phyloP scores from a whole-genome alignment of 2,113 vertebrate genomes.

The Oreotrochilus melanogaster region DNA sequence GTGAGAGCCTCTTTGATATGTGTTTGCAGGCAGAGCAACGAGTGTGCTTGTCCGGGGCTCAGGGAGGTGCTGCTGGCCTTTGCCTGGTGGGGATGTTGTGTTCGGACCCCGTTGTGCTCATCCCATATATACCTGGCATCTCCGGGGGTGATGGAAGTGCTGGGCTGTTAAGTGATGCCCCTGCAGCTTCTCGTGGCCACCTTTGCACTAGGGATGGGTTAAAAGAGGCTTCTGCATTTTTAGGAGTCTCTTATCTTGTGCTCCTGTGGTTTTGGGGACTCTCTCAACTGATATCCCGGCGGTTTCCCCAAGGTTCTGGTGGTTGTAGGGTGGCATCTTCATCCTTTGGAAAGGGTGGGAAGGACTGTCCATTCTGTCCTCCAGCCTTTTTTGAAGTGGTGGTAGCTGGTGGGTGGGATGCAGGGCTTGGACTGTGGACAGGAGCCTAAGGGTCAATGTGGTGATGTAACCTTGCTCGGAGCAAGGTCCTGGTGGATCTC shows the following conservation, averaged over 20 bases:
- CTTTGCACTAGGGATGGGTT: background rate
- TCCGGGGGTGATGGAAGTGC: background rate
- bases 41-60: background rate
- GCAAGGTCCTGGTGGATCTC: background rate
- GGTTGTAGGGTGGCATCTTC: background rate
- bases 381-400: accelerated
- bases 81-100: background rate
- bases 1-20: background rate
- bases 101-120: background rate
- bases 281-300: background rate
- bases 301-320: background rate
- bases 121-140: background rate
- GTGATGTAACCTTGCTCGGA: background rate
- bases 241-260: accelerated
- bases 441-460: background rate
- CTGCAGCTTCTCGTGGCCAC: background rate
- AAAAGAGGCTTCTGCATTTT: background rate
- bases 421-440: accelerated
- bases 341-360: background rate
- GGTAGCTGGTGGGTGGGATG: accelerated
- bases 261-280: background rate
- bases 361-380: background rate
- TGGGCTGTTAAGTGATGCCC: background rate
- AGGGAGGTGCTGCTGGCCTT: background rate
- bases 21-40: background rate